Percentiles rank a stretch among this genome's conserved stretches.
Conservation (phyloP, 2,797 vertebrate species). For the Myotis findleyi region DNA sequence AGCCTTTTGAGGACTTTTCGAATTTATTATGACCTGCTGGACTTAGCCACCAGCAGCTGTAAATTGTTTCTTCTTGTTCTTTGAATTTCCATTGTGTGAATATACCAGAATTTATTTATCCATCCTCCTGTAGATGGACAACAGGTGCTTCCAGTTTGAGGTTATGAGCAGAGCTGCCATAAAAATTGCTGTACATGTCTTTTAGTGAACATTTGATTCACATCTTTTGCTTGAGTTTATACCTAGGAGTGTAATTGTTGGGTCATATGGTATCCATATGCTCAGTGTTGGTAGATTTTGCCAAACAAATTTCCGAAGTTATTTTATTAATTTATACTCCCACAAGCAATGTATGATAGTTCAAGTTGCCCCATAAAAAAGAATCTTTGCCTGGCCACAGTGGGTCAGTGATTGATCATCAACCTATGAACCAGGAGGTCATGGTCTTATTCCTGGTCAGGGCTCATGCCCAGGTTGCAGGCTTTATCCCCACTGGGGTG, state of each 20-base stretch:
- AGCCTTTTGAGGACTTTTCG: no score
- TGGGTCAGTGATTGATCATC: no score
- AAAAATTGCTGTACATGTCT: neutral
- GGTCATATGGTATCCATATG: neutral
- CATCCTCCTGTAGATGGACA: neutral
- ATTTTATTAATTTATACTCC: neutral
- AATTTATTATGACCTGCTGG: no score
- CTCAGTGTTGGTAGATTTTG: neutral
- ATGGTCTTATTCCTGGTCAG: no score
- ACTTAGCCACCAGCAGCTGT: no score
- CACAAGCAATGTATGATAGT: neutral
- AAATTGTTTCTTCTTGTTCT: neutral
- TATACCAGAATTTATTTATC: neutral
- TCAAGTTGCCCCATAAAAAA: neutral
- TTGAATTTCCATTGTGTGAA: neutral
- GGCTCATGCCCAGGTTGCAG: no score
- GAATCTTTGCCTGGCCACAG: no score
- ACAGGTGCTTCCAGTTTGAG: neutral
- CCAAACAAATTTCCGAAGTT: neutral
- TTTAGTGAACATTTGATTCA: neutral
- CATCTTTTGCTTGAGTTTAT: neutral
- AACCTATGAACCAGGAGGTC: no score
- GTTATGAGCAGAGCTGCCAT: neutral
- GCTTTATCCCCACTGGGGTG: no score
- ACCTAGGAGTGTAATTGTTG: neutral